A percentile compares a stretch with the other conserved stretches of the same genome.
Conservation (phyloP, 1,140 invertebrate genomes). For the Tetramorium parvispinum region DNA sequence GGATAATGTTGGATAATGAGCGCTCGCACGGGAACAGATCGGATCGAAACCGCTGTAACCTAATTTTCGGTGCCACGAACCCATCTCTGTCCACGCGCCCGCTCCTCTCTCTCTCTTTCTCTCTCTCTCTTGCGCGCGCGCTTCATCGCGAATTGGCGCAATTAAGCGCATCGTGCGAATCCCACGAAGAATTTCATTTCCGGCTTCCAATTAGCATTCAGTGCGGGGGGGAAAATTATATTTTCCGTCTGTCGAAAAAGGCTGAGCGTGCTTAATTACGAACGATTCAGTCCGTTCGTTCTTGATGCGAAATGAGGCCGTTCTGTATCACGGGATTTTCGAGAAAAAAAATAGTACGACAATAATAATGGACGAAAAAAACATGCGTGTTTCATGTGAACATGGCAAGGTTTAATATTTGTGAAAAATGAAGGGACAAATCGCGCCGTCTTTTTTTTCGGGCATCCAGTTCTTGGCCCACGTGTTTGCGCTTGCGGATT, state of each 20-base stretch:
- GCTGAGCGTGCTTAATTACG: slow-evolving; percentile 32
- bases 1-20: slow-evolving; percentile 61
- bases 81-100: background rate
- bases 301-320: background rate
- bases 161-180: slow-evolving; percentile 56
- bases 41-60: slow-evolving; percentile 50
- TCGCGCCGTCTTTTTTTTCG: background rate
- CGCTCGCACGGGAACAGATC: slow-evolving; percentile 38
- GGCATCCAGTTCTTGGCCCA: background rate
- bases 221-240: slow-evolving; percentile 27
- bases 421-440: slow-evolving; percentile 3
- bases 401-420: background rate
- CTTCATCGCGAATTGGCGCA: slow-evolving; percentile 46
- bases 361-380: background rate
- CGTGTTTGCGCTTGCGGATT: background rate
- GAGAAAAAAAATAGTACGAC: background rate
- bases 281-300: slow-evolving; percentile 22
- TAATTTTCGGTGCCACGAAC: slow-evolving; percentile 53
- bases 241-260: slow-evolving; percentile 43
- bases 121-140: background rate
- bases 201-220: slow-evolving; percentile 55
- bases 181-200: slow-evolving; percentile 55
- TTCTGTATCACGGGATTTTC: background rate
- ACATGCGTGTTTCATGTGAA: background rate
- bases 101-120: background rate